A percentile compares a stretch with the other conserved stretches of the same genome.
These are phyloP conservation scores for Andrena flavipes DNA, from an alignment of 2,888 invertebrate species.

Conservation along the genomic window DNA sequence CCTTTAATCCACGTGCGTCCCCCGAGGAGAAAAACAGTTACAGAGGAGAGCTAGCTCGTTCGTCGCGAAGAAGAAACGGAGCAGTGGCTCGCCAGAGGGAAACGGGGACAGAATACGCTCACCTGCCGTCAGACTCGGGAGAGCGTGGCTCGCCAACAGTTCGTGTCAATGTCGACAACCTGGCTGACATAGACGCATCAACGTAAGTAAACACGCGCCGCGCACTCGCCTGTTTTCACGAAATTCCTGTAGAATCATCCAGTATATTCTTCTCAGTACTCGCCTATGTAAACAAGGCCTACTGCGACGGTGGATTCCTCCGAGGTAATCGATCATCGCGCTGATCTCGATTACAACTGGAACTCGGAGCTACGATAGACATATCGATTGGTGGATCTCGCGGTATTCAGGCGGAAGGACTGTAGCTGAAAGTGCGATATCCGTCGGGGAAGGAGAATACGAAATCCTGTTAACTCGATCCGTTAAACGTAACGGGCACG, in stretches of 20 bases:
- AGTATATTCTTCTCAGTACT: background rate
- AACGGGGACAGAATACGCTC: conserved; percentile 12
- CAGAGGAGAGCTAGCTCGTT: conserved; percentile 29
- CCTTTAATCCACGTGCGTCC: conserved; percentile 49
- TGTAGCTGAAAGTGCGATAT: background rate
- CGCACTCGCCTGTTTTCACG: conserved; percentile 13
- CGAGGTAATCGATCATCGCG: background rate
- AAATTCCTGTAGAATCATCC: conserved; percentile 12
- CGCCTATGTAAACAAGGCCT: conserved; percentile 41
- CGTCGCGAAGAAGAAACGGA: conserved; percentile 4
- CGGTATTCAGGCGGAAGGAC: background rate
- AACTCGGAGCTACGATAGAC: conserved; percentile 1
- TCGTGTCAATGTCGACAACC: conserved; percentile 20
- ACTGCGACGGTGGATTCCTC: conserved; percentile 1
- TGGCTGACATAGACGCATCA: conserved; percentile 40
- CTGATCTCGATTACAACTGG: background rate
- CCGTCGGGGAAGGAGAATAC: conserved; percentile 31
- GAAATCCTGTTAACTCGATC: conserved; percentile 57
- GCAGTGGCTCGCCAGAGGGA: background rate
- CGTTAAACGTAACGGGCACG: conserved; percentile 58
- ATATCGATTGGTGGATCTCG: background rate
- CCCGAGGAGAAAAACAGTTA: conserved; percentile 2
- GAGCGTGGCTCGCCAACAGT: conserved; percentile 1
- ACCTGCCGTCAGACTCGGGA: background rate
- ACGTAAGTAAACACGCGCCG: conserved; percentile 43